A percentile compares a stretch with the other conserved stretches of the same genome.
These are phyloP conservation scores for Ophion slaviceki DNA, from an alignment of 2,888 invertebrate genomes.

Conservation along the genomic window DNA sequence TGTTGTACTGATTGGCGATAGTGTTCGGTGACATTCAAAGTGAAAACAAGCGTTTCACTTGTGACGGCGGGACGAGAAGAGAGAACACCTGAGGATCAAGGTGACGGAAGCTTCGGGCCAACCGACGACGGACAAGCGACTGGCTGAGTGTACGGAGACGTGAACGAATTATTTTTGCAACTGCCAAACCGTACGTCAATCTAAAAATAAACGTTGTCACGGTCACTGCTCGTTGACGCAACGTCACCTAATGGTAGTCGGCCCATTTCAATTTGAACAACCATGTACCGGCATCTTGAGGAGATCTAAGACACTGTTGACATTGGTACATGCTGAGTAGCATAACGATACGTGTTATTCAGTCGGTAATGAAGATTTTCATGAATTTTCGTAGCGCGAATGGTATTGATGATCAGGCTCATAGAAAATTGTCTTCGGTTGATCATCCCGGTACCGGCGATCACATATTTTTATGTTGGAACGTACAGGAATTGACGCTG, in stretches of 20 bases:
- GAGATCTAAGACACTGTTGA: not conserved
- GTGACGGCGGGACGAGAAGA: constrained; percentile 7
- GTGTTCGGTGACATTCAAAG: constrained; percentile 44
- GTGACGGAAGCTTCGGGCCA: constrained; percentile 61
- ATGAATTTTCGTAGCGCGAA: not conserved
- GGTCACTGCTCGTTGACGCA: constrained; percentile 21
- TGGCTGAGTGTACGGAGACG: constrained; percentile 36
- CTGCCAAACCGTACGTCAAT: constrained; percentile 57
- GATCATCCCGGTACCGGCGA: too few species aligned
- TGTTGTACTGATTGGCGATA: constrained; percentile 40
- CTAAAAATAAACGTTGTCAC: constrained; percentile 53
- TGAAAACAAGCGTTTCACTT: constrained; percentile 14
- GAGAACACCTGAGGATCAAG: constrained; percentile 51
- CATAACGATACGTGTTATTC: not conserved
- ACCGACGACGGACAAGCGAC: constrained; percentile 60
- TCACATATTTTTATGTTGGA: too few species aligned
- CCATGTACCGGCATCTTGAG: not conserved
- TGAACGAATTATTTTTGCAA: constrained; percentile 46
- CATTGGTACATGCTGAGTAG: not conserved
- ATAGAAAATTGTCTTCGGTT: too few species aligned
- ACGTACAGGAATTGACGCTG: too few species aligned
- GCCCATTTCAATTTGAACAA: constrained; percentile 1
- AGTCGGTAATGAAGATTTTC: constrained; percentile 2
- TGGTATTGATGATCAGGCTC: not conserved
- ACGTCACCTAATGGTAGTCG: constrained; percentile 24